phyloP scores from a whole-genome alignment of 2,113 vertebrate genomes.

The Craseonycteris thonglongyai region DNA sequence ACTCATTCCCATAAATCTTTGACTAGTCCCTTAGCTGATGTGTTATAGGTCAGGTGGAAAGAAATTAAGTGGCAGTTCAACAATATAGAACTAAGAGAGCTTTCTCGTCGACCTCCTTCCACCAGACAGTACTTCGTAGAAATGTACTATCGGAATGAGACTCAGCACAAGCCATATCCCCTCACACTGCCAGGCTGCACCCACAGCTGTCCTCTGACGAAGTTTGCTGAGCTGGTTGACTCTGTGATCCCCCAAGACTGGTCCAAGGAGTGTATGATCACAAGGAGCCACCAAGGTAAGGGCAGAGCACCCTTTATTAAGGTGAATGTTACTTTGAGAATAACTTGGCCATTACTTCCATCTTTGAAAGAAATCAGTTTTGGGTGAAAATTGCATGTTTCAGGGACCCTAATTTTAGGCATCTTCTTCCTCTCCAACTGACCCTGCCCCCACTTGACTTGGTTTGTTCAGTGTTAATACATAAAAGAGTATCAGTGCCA shows the following conservation, averaged over 20 bases:
- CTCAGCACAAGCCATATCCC: conserved; percentile 76
- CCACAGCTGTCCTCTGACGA: conserved; percentile 82
- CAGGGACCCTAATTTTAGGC: not conserved
- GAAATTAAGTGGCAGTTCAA: not conserved
- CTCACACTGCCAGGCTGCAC: conserved; percentile 86
- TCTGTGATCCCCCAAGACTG: conserved; percentile 83
- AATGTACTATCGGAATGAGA: conserved; percentile 86
- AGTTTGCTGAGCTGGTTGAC: conserved; percentile 81
- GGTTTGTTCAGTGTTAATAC: not conserved
- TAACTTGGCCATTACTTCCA: not conserved
- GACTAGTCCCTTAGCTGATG: not conserved
- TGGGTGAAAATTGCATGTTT: not conserved
- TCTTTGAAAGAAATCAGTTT: conserved; percentile 1
- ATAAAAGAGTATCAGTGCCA: not conserved
- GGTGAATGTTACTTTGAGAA: not conserved
- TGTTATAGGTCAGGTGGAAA: not conserved
- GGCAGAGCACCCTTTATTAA: not conserved
- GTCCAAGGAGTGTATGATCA: conserved; percentile 80
- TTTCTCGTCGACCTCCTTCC: not conserved
- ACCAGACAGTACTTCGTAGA: conserved; percentile 81
- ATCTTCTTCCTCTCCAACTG: not conserved
- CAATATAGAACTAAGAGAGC: not conserved
- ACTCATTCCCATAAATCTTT: not conserved
- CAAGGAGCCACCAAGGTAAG: conserved; percentile 73
- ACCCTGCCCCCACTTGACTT: not conserved